phyloP scores from a whole-genome alignment of 2,797 vertebrate genomes.

The Characodon lateralis region DNA sequence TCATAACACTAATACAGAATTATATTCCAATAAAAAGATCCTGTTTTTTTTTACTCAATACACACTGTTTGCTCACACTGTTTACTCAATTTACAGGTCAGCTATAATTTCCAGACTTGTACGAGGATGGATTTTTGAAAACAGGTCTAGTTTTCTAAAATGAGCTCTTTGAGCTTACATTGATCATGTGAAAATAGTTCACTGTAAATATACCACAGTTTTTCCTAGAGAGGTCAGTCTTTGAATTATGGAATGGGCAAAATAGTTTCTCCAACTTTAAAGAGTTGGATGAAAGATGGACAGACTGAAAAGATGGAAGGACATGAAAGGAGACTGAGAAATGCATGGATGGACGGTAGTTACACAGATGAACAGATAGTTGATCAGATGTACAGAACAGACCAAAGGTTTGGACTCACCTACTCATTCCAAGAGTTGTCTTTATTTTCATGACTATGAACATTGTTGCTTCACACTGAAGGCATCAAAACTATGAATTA shows the following conservation, averaged over 20 bases:
- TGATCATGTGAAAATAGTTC: neutral
- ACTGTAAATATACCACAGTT: neutral
- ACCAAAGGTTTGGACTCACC: no score
- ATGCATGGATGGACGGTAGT: neutral
- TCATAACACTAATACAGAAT: neutral
- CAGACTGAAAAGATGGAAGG: no score
- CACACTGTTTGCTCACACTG: no score
- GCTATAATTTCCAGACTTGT: no score
- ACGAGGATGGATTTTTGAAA: neutral
- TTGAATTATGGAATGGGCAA: neutral
- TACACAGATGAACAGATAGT: no score
- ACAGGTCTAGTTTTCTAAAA: neutral
- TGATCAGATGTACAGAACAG: no score
- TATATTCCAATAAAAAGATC: neutral
- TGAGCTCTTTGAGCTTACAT: neutral
- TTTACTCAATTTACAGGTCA: no score
- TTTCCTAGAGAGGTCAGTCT: neutral
- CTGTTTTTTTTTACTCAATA: neutral
- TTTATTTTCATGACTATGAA: no score
- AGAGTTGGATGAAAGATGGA: no score
- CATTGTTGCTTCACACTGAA: no score
- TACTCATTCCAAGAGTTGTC: no score
- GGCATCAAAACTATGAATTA: no score
- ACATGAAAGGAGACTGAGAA: neutral
- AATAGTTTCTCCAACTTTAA: neutral